These are phyloP conservation scores for Lophura swinhoii DNA, from an alignment of 2,797 vertebrate species.

Conservation along the genomic window DNA sequence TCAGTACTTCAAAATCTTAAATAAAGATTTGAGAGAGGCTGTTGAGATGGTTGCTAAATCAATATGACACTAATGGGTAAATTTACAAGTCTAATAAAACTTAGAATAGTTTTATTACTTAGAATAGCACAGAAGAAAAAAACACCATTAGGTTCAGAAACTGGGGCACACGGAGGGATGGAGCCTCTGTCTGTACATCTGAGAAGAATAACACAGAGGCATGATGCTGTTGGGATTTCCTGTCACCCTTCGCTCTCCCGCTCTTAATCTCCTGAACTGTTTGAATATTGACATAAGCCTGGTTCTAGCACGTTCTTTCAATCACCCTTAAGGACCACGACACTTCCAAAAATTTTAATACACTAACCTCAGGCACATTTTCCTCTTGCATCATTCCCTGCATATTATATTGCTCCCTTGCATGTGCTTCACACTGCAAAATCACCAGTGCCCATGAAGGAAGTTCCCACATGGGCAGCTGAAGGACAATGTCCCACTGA, in stretches of 20 bases:
- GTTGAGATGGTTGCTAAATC: not conserved
- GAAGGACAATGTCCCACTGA: not conserved
- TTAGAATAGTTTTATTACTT: not conserved
- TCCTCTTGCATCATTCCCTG: not conserved
- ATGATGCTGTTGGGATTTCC: slow-evolving; percentile 15
- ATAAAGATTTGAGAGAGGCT: not conserved
- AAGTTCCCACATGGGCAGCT: not conserved
- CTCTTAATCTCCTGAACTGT: not conserved
- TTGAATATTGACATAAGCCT: not conserved
- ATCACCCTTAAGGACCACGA: not conserved
- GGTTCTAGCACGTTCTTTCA: not conserved
- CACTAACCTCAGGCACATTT: not conserved
- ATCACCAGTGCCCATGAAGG: fast-evolving
- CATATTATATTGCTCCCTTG: not conserved
- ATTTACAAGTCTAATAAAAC: not conserved
- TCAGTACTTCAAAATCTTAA: not conserved
- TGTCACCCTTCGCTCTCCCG: slow-evolving; percentile 8
- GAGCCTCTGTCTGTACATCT: not conserved
- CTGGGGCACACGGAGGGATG: not conserved
- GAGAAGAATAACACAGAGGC: not conserved
- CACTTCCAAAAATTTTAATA: not conserved
- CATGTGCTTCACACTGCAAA: not conserved
- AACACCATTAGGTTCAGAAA: not conserved
- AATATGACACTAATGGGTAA: not conserved
- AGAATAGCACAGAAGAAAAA: not conserved